Conservation (phyloP, 2,888 invertebrate genomes). For the Druceiella hillmani region DNA sequence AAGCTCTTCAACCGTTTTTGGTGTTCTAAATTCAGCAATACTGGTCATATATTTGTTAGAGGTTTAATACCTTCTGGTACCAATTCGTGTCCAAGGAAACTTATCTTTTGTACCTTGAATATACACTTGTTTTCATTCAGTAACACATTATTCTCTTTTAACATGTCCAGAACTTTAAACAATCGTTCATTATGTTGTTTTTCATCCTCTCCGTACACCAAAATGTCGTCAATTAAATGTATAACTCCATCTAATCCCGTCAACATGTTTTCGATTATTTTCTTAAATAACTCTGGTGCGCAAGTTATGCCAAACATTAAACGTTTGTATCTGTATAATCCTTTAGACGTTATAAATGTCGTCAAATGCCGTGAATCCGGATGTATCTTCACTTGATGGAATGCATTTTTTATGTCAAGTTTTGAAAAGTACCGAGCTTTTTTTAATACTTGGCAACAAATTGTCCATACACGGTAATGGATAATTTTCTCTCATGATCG, state of each 20-base stretch:
- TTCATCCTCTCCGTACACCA: constrained; percentile 26
- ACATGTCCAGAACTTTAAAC: constrained; percentile 16
- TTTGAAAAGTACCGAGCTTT: constrained; percentile 26
- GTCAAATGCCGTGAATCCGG: constrained; percentile 29
- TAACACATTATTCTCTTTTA: constrained; percentile 14
- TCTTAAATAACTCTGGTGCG: constrained; percentile 37
- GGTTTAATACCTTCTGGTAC: constrained; percentile 26
- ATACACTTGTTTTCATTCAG: constrained; percentile 27
- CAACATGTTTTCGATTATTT: constrained; percentile 30
- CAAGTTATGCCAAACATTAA: constrained; percentile 33
- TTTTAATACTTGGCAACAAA: constrained; percentile 23
- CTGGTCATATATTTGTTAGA: constrained; percentile 25
- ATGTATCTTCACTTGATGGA: constrained; percentile 31
- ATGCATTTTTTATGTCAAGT: constrained; percentile 30
- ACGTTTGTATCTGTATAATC: constrained; percentile 32
- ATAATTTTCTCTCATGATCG: constrained; percentile 24
- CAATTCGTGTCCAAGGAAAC: constrained; percentile 28
- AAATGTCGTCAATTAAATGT: constrained; percentile 33
- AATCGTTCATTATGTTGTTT: constrained; percentile 28
- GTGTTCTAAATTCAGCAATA: constrained; percentile 23
- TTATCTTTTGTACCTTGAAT: constrained; percentile 20
- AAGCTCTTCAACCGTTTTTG: constrained; percentile 23
- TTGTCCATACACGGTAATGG: constrained; percentile 23
- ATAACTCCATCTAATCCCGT: constrained; percentile 28
- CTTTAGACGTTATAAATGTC: constrained; percentile 31